phyloP scores from a whole-genome alignment of 2,797 vertebrate genomes.

The Sebastes nivosus region DNA sequence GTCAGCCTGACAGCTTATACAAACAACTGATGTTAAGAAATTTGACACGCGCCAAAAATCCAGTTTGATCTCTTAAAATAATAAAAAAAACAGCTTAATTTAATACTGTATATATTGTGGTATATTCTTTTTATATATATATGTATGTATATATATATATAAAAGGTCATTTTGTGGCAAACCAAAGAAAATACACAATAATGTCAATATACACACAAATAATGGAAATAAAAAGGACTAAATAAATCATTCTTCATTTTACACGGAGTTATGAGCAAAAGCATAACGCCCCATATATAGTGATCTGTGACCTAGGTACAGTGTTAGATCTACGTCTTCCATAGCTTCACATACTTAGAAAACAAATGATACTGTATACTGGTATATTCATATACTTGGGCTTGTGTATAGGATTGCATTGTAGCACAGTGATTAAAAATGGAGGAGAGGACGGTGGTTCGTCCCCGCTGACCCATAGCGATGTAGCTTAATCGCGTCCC shows the following conservation, averaged over 20 bases:
- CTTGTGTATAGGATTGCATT: constrained; percentile 72
- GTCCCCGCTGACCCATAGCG: constrained; percentile 19
- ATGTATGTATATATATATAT: constrained; percentile 36
- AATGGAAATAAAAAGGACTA: constrained; percentile 74
- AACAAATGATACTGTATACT: constrained; percentile 71
- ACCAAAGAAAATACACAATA: constrained; percentile 82
- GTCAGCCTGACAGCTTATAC: constrained; percentile 70
- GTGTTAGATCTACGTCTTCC: constrained; percentile 88
- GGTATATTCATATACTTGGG: constrained; percentile 64
- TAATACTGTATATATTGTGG: constrained; percentile 68
- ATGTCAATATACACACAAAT: constrained; percentile 85
- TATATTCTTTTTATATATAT: not conserved
- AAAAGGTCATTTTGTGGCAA: constrained; percentile 80
- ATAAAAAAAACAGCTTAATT: constrained; percentile 76
- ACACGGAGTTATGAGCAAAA: constrained; percentile 84
- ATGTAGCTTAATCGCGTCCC: constrained; percentile 20
- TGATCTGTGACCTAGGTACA: constrained; percentile 93
- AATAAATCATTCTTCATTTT: constrained; percentile 90
- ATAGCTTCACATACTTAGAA: constrained; percentile 82
- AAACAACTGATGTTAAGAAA: constrained; percentile 62
- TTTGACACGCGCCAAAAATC: constrained; percentile 80
- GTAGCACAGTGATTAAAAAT: constrained; percentile 74
- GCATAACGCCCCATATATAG: constrained; percentile 84
- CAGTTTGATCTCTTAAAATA: constrained; percentile 79
- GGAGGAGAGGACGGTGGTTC: constrained; percentile 27